Evolutionary conservation across 2,888 invertebrate species (phyloP).

Genomic region (Pterobdella sp.): DNA sequence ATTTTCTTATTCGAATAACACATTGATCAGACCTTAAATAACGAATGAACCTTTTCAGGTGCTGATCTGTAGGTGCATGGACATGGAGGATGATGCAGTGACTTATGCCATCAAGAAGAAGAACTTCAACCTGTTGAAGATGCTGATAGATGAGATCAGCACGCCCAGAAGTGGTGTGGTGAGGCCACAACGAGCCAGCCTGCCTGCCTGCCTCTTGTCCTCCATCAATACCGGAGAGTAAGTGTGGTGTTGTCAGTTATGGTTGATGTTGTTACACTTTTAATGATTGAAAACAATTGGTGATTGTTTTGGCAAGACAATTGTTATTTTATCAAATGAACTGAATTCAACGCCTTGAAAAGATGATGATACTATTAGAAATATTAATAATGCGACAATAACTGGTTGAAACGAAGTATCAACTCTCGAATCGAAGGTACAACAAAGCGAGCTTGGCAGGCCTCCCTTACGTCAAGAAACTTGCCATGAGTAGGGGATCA

Average conservation of each 20-base stretch:
- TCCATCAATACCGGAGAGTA: conserved; percentile 6
- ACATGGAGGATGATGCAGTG: conserved; percentile 13
- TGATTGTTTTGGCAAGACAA: no score
- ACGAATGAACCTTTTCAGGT: no score
- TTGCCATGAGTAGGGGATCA: conserved; percentile 53
- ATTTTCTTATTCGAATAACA: no score
- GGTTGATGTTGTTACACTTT: no score
- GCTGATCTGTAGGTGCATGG: background rate
- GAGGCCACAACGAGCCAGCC: background rate
- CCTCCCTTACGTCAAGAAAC: conserved; percentile 46
- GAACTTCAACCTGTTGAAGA: conserved; percentile 12
- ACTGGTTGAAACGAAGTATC: no score
- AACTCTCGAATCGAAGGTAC: conserved; percentile 44
- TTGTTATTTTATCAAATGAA: no score
- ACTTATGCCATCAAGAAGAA: conserved; percentile 9
- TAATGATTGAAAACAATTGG: no score
- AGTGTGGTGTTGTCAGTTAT: no score
- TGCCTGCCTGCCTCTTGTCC: conserved; percentile 11
- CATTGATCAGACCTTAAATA: no score
- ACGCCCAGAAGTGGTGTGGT: background rate
- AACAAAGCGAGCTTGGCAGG: conserved; percentile 46
- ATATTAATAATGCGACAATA: no score
- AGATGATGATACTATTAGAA: no score
- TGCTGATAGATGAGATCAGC: background rate
- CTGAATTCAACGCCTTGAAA: no score